Percentiles rank a stretch among this genome's conserved stretches.
Evolutionary conservation across 1,140 invertebrate genomes (phyloP).

Genomic region (Hyposmocoma kahamanoa): DNA sequence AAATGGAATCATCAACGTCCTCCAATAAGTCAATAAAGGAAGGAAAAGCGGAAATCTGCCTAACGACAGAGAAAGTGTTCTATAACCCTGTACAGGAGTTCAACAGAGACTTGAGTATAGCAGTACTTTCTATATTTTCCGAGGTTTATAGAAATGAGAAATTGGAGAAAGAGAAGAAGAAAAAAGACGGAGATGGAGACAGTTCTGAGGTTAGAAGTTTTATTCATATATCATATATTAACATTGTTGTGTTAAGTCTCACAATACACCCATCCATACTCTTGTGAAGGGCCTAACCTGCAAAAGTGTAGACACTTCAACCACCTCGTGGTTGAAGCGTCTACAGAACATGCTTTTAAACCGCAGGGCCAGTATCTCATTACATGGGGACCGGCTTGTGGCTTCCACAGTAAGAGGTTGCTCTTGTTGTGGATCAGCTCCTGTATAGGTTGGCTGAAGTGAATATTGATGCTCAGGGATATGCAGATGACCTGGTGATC

Average conservation of each 20-base stretch:
- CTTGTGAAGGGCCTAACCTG: too few relatives aligned
- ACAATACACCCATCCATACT: too few relatives aligned
- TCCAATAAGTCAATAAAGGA: conserved; percentile 70
- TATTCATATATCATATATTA: conserved; percentile 10
- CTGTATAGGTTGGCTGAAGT: too few relatives aligned
- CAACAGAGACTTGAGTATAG: conserved; percentile 93
- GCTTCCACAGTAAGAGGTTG: too few relatives aligned
- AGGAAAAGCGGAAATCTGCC: conserved; percentile 83
- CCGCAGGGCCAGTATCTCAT: too few relatives aligned
- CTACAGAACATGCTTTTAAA: too few relatives aligned
- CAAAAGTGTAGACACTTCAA: too few relatives aligned
- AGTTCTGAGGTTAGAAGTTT: conserved; percentile 12
- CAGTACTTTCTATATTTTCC: conserved; percentile 76
- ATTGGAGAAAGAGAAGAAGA: conserved; percentile 18
- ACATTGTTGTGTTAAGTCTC: background rate
- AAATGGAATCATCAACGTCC: conserved; percentile 31
- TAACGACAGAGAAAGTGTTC: conserved; percentile 86
- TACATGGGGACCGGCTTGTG: too few relatives aligned
- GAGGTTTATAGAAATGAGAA: conserved; percentile 57
- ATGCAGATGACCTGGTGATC: too few relatives aligned
- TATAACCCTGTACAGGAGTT: conserved; percentile 99
- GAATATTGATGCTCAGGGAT: too few relatives aligned
- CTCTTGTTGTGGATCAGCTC: too few relatives aligned
- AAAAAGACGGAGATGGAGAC: conserved; percentile 18
- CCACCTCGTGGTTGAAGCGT: too few relatives aligned